A percentile compares a stretch with the other conserved stretches of the same genome.
Evolutionary conservation across 2,797 vertebrate species (phyloP).

Genomic region (Ambastaia sidthimunki): DNA sequence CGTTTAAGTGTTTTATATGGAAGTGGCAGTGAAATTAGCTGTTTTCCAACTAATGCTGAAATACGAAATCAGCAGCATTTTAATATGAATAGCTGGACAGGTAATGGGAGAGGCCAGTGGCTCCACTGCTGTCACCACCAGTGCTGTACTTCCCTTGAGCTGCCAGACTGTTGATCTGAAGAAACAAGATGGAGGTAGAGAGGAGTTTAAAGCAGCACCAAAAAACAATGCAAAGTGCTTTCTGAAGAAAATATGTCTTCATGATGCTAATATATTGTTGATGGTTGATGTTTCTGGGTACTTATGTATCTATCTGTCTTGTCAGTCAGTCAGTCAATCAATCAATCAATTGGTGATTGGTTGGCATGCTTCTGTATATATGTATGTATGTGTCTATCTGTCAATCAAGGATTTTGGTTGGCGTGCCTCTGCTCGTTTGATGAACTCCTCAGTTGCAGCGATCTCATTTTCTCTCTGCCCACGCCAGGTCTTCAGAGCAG

Average conservation of each 20-base stretch:
- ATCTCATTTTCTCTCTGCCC: constrained; percentile 89
- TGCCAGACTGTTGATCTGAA: constrained; percentile 90
- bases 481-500: constrained; percentile 91
- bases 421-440: constrained; percentile 91
- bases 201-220: not conserved
- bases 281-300: too few species aligned
- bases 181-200: constrained; percentile 33
- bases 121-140: constrained; percentile 77
- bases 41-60: constrained; percentile 53
- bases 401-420: not conserved
- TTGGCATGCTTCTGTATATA: too few species aligned
- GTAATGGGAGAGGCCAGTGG: constrained; percentile 83
- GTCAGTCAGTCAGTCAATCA: too few species aligned
- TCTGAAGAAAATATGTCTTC: not conserved
- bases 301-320: too few species aligned
- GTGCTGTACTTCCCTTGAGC: constrained; percentile 89
- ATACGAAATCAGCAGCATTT: constrained; percentile 61
- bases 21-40: constrained; percentile 54
- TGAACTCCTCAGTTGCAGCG: constrained; percentile 90
- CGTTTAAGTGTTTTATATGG: constrained; percentile 58
- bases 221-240: too few species aligned
- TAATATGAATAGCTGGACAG: constrained; percentile 90
- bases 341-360: too few species aligned
- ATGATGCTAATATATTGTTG: too few species aligned
- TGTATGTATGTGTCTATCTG: not conserved